These are phyloP conservation scores for Chaetophractus vellerosus DNA, from an alignment of 2,797 vertebrate species.

Conservation along the genomic window DNA sequence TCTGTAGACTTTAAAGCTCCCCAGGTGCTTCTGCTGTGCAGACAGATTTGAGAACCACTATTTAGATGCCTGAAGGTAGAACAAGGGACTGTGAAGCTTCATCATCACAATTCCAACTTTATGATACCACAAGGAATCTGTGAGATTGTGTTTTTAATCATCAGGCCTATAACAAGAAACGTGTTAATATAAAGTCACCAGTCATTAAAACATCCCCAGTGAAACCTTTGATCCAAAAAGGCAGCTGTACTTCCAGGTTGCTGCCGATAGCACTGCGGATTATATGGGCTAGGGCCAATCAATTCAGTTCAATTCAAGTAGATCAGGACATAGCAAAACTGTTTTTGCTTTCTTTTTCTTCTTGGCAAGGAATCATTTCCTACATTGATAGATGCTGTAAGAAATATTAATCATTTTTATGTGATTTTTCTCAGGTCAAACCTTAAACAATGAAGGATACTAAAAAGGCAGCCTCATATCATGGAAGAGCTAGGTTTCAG, in stretches of 20 bases:
- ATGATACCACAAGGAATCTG: not conserved
- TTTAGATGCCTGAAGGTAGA: not conserved
- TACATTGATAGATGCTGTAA: not conserved
- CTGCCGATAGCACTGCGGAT: accelerated
- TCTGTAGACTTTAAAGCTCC: not conserved
- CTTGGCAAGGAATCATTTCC: not conserved
- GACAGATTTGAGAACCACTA: accelerated
- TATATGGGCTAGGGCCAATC: accelerated
- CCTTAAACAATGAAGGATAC: too few species aligned
- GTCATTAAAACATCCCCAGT: not conserved
- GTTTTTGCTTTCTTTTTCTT: not conserved
- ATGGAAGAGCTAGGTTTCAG: accelerated
- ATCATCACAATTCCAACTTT: not conserved
- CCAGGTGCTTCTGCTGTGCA: not conserved
- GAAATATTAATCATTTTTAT: not conserved
- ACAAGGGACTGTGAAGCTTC: not conserved
- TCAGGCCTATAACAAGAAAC: not conserved
- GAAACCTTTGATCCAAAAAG: not conserved
- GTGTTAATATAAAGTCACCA: accelerated
- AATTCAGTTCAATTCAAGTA: not conserved
- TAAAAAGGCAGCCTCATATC: accelerated
- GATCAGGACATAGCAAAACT: not conserved
- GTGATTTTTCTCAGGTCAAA: not conserved
- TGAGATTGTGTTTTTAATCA: not conserved
- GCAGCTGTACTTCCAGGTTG: too few species aligned